phyloP scores from a whole-genome alignment of 1,140 invertebrate species.

The Lepidurus packardi region DNA sequence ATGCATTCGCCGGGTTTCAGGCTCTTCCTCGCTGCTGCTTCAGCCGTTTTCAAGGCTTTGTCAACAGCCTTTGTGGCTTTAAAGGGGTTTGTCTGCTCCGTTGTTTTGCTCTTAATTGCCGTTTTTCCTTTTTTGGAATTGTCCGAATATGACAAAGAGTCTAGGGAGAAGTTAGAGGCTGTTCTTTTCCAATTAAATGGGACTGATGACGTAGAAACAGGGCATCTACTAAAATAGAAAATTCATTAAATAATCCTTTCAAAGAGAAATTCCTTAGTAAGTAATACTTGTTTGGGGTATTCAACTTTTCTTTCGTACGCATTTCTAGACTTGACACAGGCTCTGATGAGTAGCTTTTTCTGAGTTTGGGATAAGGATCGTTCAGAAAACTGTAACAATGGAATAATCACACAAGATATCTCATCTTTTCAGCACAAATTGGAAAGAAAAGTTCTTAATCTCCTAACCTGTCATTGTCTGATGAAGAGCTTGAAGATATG shows the following conservation, averaged over 20 bases:
- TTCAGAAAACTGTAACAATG: neutral
- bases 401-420: neutral
- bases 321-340: no score
- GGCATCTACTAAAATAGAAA: neutral
- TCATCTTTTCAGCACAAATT: neutral
- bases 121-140: neutral
- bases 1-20: constrained; percentile 22
- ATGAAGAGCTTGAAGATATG: neutral
- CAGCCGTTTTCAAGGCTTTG: constrained; percentile 29
- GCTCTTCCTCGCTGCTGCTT: constrained; percentile 26
- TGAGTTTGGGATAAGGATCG: neutral
- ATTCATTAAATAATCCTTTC: no score
- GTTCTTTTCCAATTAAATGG: neutral
- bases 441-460: neutral
- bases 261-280: no score
- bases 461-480: neutral
- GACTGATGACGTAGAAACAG: neutral
- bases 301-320: no score
- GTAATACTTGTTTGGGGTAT: no score
- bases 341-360: neutral
- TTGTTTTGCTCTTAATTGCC: neutral
- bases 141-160: neutral
- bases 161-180: neutral
- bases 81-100: neutral
- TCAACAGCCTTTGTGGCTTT: constrained; percentile 23